Evolutionary conservation across 2,797 vertebrate species (phyloP).

Genomic region (Nannoperca australis): DNA sequence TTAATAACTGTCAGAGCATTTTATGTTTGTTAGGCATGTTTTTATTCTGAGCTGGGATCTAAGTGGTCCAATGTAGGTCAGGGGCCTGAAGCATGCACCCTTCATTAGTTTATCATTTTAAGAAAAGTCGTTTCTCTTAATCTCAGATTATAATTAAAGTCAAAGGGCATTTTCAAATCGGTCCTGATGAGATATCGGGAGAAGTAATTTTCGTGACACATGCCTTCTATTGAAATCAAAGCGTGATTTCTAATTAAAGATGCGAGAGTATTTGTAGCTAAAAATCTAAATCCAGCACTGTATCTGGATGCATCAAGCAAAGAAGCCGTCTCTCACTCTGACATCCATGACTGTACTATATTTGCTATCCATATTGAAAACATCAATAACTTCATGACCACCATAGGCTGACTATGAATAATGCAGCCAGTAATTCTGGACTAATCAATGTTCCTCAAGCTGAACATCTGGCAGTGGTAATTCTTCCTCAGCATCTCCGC

Average conservation of each 20-base stretch:
- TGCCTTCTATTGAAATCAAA: constrained; percentile 67
- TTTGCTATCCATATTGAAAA: constrained; percentile 82
- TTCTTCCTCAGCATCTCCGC: constrained; percentile 83
- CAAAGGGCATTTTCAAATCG: constrained; percentile 71
- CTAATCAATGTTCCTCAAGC: constrained; percentile 87
- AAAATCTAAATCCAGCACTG: constrained; percentile 69
- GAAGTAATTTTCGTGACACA: constrained; percentile 49
- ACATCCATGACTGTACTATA: constrained; percentile 81
- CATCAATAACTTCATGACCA: constrained; percentile 85
- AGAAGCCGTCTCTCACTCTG: constrained; percentile 66
- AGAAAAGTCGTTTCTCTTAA: constrained; percentile 74
- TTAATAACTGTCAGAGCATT: constrained; percentile 84
- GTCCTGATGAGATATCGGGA: constrained; percentile 73
- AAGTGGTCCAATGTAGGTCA: constrained; percentile 81
- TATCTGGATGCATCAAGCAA: constrained; percentile 62
- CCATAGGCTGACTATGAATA: constrained; percentile 85
- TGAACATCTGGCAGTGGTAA: constrained; percentile 86
- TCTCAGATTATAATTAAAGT: constrained; percentile 76
- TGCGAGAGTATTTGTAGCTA: constrained; percentile 54
- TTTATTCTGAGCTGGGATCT: constrained; percentile 64
- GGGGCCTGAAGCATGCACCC: constrained; percentile 71
- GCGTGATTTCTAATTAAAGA: constrained; percentile 61
- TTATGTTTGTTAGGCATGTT: constrained; percentile 76
- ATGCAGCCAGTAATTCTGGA: constrained; percentile 84
- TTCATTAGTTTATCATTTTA: constrained; percentile 78